phyloP scores from a whole-genome alignment of 2,113 vertebrate genomes.

The Lampris incognitus region DNA sequence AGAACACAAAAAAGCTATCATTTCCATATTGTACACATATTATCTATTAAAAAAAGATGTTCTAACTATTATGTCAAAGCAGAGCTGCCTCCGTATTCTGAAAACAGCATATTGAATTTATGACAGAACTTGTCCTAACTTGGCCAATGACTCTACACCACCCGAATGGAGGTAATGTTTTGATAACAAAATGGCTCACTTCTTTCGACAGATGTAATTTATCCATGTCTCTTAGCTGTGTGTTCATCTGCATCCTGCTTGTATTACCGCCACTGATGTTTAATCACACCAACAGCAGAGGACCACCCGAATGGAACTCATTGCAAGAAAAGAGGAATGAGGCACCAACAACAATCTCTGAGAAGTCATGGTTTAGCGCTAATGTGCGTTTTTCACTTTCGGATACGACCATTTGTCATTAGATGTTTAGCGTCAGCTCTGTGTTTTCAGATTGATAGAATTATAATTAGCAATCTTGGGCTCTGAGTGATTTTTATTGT shows the following conservation, averaged over 20 bases:
- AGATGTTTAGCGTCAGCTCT: background rate
- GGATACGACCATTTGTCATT: background rate
- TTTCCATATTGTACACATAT: too few species aligned
- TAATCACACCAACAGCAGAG: slow-evolving; percentile 47
- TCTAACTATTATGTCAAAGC: background rate
- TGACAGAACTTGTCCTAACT: too few species aligned
- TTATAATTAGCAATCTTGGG: background rate
- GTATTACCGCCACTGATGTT: slow-evolving; percentile 53
- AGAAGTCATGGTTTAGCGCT: slow-evolving; percentile 6
- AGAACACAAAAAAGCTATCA: too few species aligned
- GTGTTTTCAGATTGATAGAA: background rate
- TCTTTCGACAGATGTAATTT: slow-evolving; percentile 24
- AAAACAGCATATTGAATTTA: background rate
- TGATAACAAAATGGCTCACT: slow-evolving; percentile 22
- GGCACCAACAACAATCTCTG: slow-evolving; percentile 4
- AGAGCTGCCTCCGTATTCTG: background rate
- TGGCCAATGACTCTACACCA: background rate
- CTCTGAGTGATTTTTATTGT: background rate
- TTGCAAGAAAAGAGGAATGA: background rate
- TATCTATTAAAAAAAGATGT: too few species aligned
- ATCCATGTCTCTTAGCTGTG: slow-evolving; percentile 30
- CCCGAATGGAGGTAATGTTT: slow-evolving; percentile 24
- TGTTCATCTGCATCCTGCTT: slow-evolving; percentile 23
- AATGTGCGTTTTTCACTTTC: slow-evolving; percentile 21
- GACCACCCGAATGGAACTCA: slow-evolving; percentile 34